Base-by-base conservation (phyloP, 2,797 vertebrate genomes). In the Falco berigora region DNA sequence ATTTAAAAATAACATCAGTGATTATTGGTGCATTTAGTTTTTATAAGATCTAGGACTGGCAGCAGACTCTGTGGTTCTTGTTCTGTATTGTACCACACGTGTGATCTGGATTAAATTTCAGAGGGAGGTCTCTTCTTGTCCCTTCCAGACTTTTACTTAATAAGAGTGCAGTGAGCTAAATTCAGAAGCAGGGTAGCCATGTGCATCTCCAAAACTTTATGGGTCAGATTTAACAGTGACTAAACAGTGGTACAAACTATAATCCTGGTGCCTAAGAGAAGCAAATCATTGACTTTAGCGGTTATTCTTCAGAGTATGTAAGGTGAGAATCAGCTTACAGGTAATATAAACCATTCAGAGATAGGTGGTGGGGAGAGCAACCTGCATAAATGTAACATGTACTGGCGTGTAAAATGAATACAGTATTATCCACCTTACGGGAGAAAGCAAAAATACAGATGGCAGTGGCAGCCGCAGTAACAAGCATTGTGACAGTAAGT, bases 1-100 rank as follows among this genome's bases (percentile, higher is more conserved):
- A 84, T 90, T 92, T 91, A 85, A 96, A 94, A 96, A 92, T 89
- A 97, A 86, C 73, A 68, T 92, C 49, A 6, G 52, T 71, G 69
- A 64, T 78, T 89, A 63, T n/a, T 82, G 74, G 74, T 76, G n/a
- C 21, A 2, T 85, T 88, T 79, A 72, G 71, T 85, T 91, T 95
- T 93, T 88, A 69, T 55, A 90, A 93, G 72, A 78, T 49, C 68
- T 72, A 47, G 68, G 74, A 38, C 75, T 95, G 88, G 88, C 92
- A 94, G 64, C 92, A 72, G 38, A 46, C 53, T 71, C 84, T 28
- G n/a, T 56, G 46, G 14, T 55, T 94, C 86, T 85, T 94, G 84
- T 25, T 83, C 74, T 1, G 3, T 71, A 49, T 53, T 32, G 19
- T 36, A 83, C 53, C 44, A 36, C 18, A 19, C 4, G 5, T 81